phyloP scores from a whole-genome alignment of 92 coral and sea anemone species.

The Virgularia gustaviana region DNA sequence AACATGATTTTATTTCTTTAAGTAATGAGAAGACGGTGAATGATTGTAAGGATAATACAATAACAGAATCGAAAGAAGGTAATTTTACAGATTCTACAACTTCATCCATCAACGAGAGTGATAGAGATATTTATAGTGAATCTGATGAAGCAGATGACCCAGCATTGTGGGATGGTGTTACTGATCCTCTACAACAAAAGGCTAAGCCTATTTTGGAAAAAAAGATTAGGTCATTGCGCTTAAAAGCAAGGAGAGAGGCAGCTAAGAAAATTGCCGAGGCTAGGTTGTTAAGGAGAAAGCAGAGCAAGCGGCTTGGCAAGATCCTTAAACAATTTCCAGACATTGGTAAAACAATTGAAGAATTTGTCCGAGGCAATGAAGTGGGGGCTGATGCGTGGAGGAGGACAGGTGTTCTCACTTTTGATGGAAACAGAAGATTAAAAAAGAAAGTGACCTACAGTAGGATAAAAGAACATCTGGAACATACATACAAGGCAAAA shows the following conservation, averaged over 20 bases:
- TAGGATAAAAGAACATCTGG: slow-evolving; percentile 35
- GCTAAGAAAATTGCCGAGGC: slow-evolving; percentile 33
- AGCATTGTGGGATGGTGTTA: neutral
- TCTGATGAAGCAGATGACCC: slow-evolving; percentile 19
- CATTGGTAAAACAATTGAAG: slow-evolving; percentile 23
- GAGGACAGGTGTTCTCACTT: slow-evolving; percentile 35
- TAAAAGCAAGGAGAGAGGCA: slow-evolving; percentile 22
- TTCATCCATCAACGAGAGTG: neutral
- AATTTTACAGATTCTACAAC: neutral
- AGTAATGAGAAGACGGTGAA: neutral
- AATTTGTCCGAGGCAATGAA: slow-evolving; percentile 8
- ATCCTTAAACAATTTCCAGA: slow-evolving; percentile 22
- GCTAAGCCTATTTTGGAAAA: slow-evolving; percentile 2
- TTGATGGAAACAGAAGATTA: slow-evolving; percentile 27
- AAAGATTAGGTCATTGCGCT: slow-evolving; percentile 18
- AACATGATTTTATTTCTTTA: neutral
- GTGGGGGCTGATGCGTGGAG: slow-evolving; percentile 41
- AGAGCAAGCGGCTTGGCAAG: slow-evolving; percentile 20
- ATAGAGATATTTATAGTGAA: neutral
- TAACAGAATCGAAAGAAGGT: neutral
- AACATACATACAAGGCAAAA: slow-evolving; percentile 7
- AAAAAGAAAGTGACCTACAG: slow-evolving; percentile 26
- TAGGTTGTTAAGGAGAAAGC: slow-evolving; percentile 21
- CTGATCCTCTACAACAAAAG: slow-evolving; percentile 20
- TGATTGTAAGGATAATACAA: neutral